A percentile compares a stretch with the other conserved stretches of the same genome.
phyloP scores from a whole-genome alignment of 2,113 vertebrate genomes.

The Aplodontia rufa region DNA sequence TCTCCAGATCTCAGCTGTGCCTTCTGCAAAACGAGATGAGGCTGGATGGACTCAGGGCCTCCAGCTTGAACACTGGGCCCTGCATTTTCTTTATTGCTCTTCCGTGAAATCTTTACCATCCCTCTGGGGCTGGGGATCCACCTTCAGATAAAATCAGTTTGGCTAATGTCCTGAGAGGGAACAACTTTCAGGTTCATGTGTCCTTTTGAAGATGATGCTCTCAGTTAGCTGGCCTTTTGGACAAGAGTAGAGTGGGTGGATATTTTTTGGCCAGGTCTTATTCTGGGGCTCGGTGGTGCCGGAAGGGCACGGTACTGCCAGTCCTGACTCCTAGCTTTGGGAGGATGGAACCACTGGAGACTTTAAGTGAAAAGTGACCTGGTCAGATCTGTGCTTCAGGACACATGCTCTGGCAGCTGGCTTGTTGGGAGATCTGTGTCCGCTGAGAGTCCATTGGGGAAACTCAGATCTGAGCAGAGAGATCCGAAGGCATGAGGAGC shows the following conservation, averaged over 20 bases:
- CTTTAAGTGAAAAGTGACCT: background rate
- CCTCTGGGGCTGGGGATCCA: background rate
- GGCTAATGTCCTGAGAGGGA: background rate
- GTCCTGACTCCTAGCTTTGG: background rate
- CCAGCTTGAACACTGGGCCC: fast-evolving
- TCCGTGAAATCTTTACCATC: background rate
- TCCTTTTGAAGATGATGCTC: background rate
- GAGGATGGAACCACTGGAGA: background rate
- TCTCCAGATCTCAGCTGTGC: background rate
- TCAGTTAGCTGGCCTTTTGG: background rate
- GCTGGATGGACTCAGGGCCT: background rate
- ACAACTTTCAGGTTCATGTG: background rate
- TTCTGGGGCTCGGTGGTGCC: background rate
- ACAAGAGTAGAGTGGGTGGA: background rate
- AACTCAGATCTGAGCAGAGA: background rate
- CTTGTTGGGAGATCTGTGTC: background rate
- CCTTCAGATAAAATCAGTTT: background rate
- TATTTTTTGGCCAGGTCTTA: background rate
- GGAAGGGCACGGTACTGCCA: background rate
- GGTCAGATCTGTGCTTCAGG: background rate
- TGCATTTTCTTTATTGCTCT: background rate
- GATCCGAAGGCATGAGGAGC: background rate
- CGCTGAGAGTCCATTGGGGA: background rate
- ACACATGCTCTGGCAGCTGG: background rate
- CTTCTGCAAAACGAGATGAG: background rate